Evolutionary conservation across 2,888 invertebrate genomes (phyloP).

Genomic region (Anaspis maculata): DNA sequence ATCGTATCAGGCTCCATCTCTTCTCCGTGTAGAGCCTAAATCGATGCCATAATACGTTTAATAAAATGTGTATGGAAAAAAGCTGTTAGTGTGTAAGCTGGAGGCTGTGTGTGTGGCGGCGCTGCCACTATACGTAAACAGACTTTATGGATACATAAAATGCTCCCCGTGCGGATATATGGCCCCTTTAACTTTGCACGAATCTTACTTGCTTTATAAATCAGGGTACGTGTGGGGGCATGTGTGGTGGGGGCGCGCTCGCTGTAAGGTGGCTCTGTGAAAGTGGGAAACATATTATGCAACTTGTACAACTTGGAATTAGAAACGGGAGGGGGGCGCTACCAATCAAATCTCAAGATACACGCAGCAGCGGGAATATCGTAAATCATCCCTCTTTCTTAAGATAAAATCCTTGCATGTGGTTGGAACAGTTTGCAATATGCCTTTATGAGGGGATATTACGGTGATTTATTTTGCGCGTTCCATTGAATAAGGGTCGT

Average conservation of each 20-base stretch:
- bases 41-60: conserved; percentile 17
- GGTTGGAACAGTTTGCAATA: conserved; percentile 29
- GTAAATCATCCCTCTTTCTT: conserved; percentile 3
- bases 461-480: conserved; percentile 30
- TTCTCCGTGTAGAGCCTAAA: conserved; percentile 9
- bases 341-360: too few relatives aligned
- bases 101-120: too few relatives aligned
- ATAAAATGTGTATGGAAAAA: conserved; percentile 24
- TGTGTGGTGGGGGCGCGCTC: neutral
- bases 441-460: conserved; percentile 31
- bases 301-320: too few relatives aligned
- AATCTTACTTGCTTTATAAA: conserved; percentile 17
- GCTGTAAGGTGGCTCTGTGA: conserved; percentile 1
- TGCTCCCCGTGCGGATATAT: conserved; percentile 25
- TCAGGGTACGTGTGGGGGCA: conserved; percentile 8
- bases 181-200: conserved; percentile 20
- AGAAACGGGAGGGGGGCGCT: too few relatives aligned
- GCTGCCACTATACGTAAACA: conserved; percentile 29
- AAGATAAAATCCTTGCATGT: conserved; percentile 29
- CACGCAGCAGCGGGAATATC: too few relatives aligned
- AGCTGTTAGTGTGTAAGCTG: conserved; percentile 19
- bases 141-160: conserved; percentile 32
- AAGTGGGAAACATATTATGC: too few relatives aligned
- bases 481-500: conserved; percentile 32
- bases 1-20: conserved; percentile 12